Conservation (phyloP, 2,797 vertebrate species). For the Gorsachius magnificus region DNA sequence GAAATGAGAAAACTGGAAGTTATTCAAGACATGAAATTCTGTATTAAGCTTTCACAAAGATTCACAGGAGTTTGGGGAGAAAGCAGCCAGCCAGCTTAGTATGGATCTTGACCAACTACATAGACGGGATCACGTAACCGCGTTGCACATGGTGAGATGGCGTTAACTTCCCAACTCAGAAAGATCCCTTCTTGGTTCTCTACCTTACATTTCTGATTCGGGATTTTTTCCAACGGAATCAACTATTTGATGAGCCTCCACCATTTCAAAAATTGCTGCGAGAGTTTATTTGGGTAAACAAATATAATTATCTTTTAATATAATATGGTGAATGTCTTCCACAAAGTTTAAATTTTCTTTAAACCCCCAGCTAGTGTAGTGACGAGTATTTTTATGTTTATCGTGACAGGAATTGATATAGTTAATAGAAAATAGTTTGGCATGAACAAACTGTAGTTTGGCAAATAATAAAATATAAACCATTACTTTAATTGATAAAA, state of each 20-base stretch:
- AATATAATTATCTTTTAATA: not conserved
- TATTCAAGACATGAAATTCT: not conserved
- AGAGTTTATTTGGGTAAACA: not conserved
- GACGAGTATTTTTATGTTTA: not conserved
- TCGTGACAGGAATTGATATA: not conserved
- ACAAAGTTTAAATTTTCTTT: not conserved
- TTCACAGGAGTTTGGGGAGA: not conserved
- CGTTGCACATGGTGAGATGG: too few species aligned
- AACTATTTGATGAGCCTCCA: not conserved
- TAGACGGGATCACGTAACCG: accelerated
- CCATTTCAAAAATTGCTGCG: not conserved
- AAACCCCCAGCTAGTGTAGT: not conserved
- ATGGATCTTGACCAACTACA: not conserved
- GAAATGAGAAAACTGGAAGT: not conserved
- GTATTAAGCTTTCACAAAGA: not conserved
- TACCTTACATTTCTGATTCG: not conserved
- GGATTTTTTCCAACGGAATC: not conserved
- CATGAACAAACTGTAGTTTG: not conserved
- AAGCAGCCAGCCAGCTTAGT: not conserved
- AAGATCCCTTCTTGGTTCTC: not conserved
- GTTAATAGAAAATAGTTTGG: not conserved
- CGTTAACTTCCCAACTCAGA: too few species aligned
- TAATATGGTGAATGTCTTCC: not conserved
- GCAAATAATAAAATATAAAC: accelerated
- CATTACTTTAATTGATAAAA: not conserved